Evolutionary conservation across 2,113 vertebrate species (phyloP), one percentile per base, ranked within the genome.

Genomic region (Gymnarchus niloticus): DNA sequence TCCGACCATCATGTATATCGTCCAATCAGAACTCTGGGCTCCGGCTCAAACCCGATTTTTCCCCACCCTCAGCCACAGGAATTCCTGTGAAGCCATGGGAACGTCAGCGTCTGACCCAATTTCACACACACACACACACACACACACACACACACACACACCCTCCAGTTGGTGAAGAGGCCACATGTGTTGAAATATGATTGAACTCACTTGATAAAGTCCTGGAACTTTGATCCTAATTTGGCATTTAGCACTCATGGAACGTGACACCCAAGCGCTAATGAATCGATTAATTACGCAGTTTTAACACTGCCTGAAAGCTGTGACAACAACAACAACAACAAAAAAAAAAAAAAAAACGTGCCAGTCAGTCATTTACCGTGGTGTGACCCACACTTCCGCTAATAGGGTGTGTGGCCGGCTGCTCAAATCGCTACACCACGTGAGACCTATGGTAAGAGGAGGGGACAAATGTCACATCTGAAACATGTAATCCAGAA

Each of bases 41-140:
- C 65, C 65, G 1, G 19, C 19, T 41, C 33, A 6, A 73, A 41
- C 65, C 33, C 33, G 19, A 37, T 73, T 41, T 73, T 37, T 73
- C 65, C 65, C 6, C 41, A 33, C n/a, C 33, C 59, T 28, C n/a
- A 3, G 25, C 33, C 33, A 28, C 3, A 33, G 25, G n/a, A n/a
- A n/a, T n/a, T 28, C n/a, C n/a, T 33, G 25, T 25, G 28, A 73
- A 48, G 41, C 44, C 37, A 48, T 5, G 7, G 21, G 44, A n/a
- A 17, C 2, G 8, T 3, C 65, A 46, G 5, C 21, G 28, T 57
- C n/a, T n/a, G n/a, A n/a, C n/a, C n/a, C n/a, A n/a, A n/a, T n/a
- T n/a, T n/a, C n/a, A 83, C 14, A 44, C 23, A 77, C 54, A 85
- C 46, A 84, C 82, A 48, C 44, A 85, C 28, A 83, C 23, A 44